Conservation (phyloP, 2,888 invertebrate genomes). For the Belgica antarctica region DNA sequence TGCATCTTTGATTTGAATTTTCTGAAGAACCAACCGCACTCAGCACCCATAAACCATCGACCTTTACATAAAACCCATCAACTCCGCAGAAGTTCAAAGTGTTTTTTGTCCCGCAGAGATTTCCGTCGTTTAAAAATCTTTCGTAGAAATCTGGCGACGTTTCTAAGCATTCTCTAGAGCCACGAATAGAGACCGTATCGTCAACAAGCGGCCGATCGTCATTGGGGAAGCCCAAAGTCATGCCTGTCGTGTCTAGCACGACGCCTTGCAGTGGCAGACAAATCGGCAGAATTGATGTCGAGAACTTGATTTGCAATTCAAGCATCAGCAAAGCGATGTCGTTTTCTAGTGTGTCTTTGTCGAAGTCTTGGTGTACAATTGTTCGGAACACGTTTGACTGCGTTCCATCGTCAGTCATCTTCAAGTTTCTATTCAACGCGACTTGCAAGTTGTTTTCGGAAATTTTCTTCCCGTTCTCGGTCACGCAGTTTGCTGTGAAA, state of each 20-base stretch:
- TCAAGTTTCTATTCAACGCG: background rate
- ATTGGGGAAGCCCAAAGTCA: too few relatives aligned
- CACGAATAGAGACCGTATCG: too few relatives aligned
- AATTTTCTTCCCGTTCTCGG: background rate
- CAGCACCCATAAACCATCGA: background rate
- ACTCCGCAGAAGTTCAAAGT: constrained; percentile 3
- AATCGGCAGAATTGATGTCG: background rate
- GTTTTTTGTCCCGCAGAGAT: background rate
- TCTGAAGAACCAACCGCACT: constrained; percentile 1
- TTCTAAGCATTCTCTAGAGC: background rate
- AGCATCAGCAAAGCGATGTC: constrained; percentile 23
- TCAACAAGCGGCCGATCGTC: too few relatives aligned
- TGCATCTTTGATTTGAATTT: background rate
- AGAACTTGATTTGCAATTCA: background rate
- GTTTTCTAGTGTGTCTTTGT: constrained; percentile 9
- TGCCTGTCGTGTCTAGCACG: background rate
- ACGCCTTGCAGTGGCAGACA: constrained; percentile 8
- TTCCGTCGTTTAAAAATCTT: background rate
- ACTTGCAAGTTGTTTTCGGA: background rate
- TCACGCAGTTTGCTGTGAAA: constrained; percentile 13
- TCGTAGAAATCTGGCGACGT: background rate
- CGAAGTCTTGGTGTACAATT: constrained; percentile 2
- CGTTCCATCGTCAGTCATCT: background rate
- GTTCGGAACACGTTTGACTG: background rate
- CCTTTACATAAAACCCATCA: background rate